Conservation (phyloP, 2,113 vertebrate genomes). For the Genyomyrus donnyi region DNA sequence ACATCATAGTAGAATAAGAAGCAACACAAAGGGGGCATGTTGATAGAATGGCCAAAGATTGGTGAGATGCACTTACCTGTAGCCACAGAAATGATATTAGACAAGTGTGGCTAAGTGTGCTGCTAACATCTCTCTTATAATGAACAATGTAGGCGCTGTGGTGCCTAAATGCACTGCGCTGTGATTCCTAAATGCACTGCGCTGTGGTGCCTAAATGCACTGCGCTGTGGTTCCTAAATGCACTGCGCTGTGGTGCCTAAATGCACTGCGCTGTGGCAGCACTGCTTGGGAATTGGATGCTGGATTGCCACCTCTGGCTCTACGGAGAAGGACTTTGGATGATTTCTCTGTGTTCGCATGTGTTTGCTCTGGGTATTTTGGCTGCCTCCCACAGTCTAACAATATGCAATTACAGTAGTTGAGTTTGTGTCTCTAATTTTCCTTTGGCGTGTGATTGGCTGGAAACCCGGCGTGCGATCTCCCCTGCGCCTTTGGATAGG, state of each 20-base stretch:
- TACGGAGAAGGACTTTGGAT: background rate
- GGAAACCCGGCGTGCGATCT: background rate
- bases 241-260: too few species aligned
- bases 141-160: background rate
- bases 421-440: background rate
- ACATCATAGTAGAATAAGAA: background rate
- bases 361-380: background rate
- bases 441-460: background rate
- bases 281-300: background rate
- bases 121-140: background rate
- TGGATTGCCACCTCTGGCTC: background rate
- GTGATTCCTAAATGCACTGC: too few species aligned
- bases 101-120: background rate
- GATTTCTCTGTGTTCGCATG: background rate
- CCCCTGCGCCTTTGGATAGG: background rate
- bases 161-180: too few species aligned
- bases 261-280: background rate
- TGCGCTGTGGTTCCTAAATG: too few species aligned
- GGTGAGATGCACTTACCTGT: background rate
- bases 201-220: too few species aligned
- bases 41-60: background rate
- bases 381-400: background rate
- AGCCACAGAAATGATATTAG: background rate
- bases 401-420: background rate
- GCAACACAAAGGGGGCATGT: background rate